Base-by-base conservation (phyloP, 1,140 invertebrate species). In the Ectropis grisescens region DNA sequence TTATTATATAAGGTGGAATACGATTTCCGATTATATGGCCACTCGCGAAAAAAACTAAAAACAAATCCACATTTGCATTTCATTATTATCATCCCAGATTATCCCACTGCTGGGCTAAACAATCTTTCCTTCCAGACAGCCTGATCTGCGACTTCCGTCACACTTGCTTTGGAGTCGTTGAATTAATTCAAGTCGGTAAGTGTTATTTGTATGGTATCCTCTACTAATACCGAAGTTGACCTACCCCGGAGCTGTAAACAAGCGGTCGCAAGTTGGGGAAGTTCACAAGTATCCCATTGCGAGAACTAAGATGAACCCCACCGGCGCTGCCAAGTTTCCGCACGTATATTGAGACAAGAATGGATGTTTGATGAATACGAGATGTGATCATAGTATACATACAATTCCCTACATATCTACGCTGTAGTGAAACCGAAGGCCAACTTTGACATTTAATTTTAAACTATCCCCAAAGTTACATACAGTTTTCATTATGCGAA, bases 401-500 rank as follows among this genome's bases (percentile, higher is more conserved):
- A 41, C 25, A 41, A 41, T 34, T 48, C 37, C 29, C 29, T 39
- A 37, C 27, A 15, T 7, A 11, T 19, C 16, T 8, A n/a, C n/a
- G n/a, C n/a, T n/a, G n/a, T n/a, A n/a, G n/a, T n/a, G n/a, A n/a
- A n/a, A n/a, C n/a, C 16, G 16, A 19, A 4, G 16, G 3, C 8
- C 16, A 19, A 19, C 16, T 19, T n/a, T 35, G 37, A 32, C 33
- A 10, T 49, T 50, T 50, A 41, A 41, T 50, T 57, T 36, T 14
- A 28, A 46, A 46, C 39, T 28, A 19, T 19, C 16, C 16, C 8
- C 8, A 58, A 59, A 64, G 43, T 52, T 26, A 46, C 34, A 26
- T 37, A 47, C 39, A 41, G 49, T 58, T 66, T 59, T 58, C 57
- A 61, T 56, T 55, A 47, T 49, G 45, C 44, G 52, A 56, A 48